These are phyloP conservation scores for Drosophila trichaetosa DNA, from an alignment of 2,888 invertebrate species.

Conservation along the genomic window DNA sequence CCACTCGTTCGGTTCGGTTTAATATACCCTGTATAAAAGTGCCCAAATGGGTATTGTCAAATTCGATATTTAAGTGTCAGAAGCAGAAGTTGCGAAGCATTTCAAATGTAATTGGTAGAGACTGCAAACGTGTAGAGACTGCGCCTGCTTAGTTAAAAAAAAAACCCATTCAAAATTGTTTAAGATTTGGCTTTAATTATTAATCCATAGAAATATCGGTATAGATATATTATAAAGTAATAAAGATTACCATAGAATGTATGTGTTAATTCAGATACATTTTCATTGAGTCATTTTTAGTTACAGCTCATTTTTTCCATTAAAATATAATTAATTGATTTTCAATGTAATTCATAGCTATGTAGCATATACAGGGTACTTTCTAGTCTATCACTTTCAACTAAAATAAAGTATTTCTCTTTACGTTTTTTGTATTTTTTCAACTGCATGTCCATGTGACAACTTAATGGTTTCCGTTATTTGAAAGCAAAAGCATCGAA, in stretches of 20 bases:
- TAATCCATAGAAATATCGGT: background rate
- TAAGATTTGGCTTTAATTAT: background rate
- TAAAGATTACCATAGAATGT: background rate
- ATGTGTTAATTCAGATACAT: background rate
- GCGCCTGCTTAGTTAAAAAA: background rate
- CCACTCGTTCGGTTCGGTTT: background rate
- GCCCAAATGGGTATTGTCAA: background rate
- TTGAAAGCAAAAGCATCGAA: conserved; percentile 80
- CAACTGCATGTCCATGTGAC: conserved; percentile 70
- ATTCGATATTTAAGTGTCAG: background rate
- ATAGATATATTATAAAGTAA: background rate
- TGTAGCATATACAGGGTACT: conserved; percentile 14
- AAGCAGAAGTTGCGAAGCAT: background rate
- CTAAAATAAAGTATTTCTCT: background rate
- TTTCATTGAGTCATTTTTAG: background rate
- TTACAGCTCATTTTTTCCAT: background rate
- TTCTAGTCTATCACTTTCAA: background rate
- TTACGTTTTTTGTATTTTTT: conserved; percentile 2
- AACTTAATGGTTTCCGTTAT: conserved; percentile 80
- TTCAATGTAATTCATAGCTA: background rate
- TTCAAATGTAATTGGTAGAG: background rate
- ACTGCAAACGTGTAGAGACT: no score
- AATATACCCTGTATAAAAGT: conserved; percentile 29
- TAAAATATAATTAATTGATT: background rate
- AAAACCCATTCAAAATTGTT: background rate